These are phyloP conservation scores for Trichosurus vulpecula DNA, from an alignment of 2,797 vertebrate species.

Conservation along the genomic window DNA sequence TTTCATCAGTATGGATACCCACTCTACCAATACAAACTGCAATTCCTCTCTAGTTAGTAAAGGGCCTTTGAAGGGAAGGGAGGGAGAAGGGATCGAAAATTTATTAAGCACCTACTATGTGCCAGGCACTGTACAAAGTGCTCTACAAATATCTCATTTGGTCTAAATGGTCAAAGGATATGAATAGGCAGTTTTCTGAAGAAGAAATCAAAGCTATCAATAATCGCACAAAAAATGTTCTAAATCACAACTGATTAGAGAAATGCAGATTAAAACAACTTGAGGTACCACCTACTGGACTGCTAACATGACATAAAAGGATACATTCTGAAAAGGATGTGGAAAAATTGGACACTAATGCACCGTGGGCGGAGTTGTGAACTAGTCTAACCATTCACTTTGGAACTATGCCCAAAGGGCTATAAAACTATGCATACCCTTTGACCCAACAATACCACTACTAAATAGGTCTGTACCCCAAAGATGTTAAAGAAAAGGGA, in stretches of 20 bases:
- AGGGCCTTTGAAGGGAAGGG: neutral
- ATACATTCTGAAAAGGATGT: neutral
- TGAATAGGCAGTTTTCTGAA: neutral
- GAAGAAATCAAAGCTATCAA: neutral
- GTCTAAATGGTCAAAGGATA: neutral
- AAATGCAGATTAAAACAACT: neutral
- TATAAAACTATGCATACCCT: neutral
- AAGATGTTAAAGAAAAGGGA: neutral
- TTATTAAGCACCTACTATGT: neutral
- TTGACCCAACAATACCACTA: neutral
- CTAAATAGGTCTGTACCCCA: neutral
- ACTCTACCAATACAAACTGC: neutral
- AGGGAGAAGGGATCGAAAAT: neutral
- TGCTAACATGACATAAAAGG: neutral
- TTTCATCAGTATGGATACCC: neutral
- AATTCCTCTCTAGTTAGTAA: neutral
- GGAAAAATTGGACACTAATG: neutral
- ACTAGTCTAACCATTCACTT: neutral
- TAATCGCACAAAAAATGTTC: neutral
- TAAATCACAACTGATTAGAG: neutral
- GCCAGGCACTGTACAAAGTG: neutral
- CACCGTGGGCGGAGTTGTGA: neutral
- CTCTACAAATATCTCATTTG: neutral
- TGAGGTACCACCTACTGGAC: neutral
- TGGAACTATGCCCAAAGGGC: neutral